Percentiles rank a stretch among this genome's conserved stretches.
These are phyloP conservation scores for Esperia sulphurella DNA, from an alignment of 2,888 invertebrate genomes.

Conservation along the genomic window DNA sequence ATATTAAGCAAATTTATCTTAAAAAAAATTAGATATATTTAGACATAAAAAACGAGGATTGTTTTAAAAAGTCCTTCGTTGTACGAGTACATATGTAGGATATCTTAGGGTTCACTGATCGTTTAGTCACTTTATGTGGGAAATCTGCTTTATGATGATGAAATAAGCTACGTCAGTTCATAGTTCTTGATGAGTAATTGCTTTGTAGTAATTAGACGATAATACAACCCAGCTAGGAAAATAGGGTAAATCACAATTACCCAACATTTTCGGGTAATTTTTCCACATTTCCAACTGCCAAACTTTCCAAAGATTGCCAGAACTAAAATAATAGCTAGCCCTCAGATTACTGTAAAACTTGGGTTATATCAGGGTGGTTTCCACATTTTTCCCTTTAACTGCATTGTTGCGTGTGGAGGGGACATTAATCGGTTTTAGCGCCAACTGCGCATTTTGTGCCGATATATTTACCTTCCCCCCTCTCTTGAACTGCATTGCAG, in stretches of 20 bases:
- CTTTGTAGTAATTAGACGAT: no score
- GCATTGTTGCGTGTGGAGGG: constrained; percentile 55
- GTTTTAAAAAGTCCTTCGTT: no score
- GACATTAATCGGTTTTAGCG: constrained; percentile 64
- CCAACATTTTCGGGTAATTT: neutral
- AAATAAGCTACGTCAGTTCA: no score
- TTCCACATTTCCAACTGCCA: neutral
- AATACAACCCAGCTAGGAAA: no score
- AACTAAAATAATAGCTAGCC: constrained; percentile 15
- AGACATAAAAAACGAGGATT: no score
- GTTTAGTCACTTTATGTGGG: no score
- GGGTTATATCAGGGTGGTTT: constrained; percentile 10
- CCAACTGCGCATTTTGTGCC: constrained; percentile 44
- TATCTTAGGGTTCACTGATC: no score
- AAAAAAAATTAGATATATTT: no score
- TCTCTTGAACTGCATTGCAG: constrained; percentile 51
- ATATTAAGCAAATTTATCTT: no score
- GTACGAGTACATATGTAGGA: no score
- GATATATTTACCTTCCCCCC: constrained; percentile 34
- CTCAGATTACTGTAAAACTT: constrained; percentile 8
- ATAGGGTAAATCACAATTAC: neutral
- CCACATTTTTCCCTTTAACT: constrained; percentile 40
- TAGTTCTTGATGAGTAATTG: no score
- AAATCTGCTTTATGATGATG: no score
- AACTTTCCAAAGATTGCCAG: constrained; percentile 11